Evolutionary conservation across 2,797 vertebrate species (phyloP).

Genomic region (Falco columbarius): DNA sequence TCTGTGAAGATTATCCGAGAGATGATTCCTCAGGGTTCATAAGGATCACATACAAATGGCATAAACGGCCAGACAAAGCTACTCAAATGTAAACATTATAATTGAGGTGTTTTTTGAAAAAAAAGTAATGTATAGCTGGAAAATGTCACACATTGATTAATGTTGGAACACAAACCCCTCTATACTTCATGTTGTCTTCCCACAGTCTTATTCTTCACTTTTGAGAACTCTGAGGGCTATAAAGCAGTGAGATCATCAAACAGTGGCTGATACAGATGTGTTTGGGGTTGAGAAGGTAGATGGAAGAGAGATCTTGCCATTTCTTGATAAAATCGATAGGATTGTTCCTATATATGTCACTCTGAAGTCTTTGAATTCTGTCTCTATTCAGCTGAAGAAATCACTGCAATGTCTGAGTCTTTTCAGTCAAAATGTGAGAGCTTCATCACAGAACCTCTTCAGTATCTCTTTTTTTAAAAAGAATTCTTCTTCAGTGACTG

Average conservation of each 20-base stretch:
- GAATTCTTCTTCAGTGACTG: neutral
- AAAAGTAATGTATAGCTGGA: neutral
- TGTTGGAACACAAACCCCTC: neutral
- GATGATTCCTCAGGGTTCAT: neutral
- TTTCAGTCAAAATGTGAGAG: neutral
- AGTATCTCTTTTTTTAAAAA: neutral
- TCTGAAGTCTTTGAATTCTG: neutral
- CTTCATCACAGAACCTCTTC: neutral
- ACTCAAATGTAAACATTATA: neutral
- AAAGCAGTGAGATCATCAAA: neutral
- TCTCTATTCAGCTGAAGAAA: neutral
- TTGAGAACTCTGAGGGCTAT: neutral
- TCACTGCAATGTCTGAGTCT: neutral
- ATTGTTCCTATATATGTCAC: neutral
- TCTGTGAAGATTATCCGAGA: neutral
- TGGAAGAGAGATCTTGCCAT: neutral
- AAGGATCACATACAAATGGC: neutral
- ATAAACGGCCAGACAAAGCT: neutral
- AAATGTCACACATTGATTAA: neutral
- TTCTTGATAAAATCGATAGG: neutral
- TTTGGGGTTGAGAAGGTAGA: neutral
- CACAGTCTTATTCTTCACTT: neutral
- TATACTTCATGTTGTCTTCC: neutral
- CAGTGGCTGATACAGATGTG: fast-evolving
- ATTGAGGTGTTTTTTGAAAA: neutral